phyloP scores from a whole-genome alignment of 1,140 invertebrate species.

The Globodera ellingtonae region DNA sequence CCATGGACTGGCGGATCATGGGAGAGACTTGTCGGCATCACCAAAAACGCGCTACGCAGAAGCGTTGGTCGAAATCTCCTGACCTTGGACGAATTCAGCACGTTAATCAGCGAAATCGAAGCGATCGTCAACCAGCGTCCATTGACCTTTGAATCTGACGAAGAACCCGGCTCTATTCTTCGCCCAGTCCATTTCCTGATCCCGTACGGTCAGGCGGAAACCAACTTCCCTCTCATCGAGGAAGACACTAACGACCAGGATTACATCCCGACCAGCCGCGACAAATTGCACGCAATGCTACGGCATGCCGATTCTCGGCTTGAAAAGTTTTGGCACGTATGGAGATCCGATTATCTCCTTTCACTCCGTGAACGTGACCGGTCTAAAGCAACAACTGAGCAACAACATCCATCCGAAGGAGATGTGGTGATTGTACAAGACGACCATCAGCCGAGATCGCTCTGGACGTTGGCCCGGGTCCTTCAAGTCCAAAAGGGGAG shows the following conservation, averaged over 20 bases:
- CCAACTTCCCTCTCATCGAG: not conserved
- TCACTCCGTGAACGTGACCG: not conserved
- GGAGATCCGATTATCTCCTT: not conserved
- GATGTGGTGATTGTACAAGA: too few species aligned
- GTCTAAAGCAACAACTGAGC: too few species aligned
- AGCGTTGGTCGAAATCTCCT: not conserved
- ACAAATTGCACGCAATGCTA: not conserved
- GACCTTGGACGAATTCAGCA: not conserved
- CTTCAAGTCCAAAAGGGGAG: too few species aligned
- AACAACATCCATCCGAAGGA: too few species aligned
- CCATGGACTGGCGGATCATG: not conserved
- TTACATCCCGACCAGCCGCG: not conserved
- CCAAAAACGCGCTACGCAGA: not conserved
- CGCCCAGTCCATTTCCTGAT: not conserved
- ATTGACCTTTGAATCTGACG: not conserved
- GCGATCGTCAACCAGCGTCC: conserved; percentile 5
- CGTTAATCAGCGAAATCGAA: not conserved
- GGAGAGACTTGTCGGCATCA: not conserved
- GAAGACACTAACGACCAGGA: not conserved
- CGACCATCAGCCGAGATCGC: too few species aligned
- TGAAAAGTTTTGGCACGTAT: not conserved
- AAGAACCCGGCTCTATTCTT: too few species aligned
- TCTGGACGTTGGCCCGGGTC: too few species aligned
- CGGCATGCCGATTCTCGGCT: not conserved
- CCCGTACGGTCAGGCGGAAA: not conserved